These are phyloP conservation scores for Odobenus rosmarus DNA, from an alignment of 2,113 vertebrate species.

Conservation along the genomic window DNA sequence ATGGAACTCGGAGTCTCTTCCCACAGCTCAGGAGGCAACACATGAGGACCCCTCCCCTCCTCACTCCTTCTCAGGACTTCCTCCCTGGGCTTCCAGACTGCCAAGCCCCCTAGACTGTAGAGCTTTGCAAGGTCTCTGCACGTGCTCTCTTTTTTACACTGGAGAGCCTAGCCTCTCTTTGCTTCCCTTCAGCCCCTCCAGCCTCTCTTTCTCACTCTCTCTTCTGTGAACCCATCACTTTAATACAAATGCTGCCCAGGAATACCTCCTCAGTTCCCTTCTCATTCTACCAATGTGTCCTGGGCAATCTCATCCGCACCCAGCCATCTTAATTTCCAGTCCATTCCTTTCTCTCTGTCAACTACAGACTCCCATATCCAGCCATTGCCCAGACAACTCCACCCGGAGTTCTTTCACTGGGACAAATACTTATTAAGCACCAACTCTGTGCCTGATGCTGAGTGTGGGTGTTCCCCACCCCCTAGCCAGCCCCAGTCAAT, in stretches of 20 bases:
- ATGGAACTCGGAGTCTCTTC: background rate
- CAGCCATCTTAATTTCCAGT: background rate
- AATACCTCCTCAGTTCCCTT: background rate
- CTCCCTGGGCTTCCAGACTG: background rate
- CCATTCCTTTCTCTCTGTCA: background rate
- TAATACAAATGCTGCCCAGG: background rate
- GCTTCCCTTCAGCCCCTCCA: background rate
- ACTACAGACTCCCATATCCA: background rate
- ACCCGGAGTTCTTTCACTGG: background rate
- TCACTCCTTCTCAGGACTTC: background rate
- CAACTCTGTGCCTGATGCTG: background rate
- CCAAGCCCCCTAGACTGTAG: no score
- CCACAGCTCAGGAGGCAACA: no score
- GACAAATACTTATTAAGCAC: background rate
- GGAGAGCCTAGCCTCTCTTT: background rate
- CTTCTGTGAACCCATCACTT: background rate
- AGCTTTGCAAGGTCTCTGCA: background rate
- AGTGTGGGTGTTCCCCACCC: rapidly evolving
- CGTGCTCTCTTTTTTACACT: background rate
- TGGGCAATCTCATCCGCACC: background rate
- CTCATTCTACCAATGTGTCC: background rate
- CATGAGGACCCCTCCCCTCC: background rate
- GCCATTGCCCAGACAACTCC: background rate
- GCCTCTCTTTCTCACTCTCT: background rate
- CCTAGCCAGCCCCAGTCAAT: background rate